Evolutionary conservation across 2,888 invertebrate genomes (phyloP).

Genomic region (Andricus quercusramuli): DNA sequence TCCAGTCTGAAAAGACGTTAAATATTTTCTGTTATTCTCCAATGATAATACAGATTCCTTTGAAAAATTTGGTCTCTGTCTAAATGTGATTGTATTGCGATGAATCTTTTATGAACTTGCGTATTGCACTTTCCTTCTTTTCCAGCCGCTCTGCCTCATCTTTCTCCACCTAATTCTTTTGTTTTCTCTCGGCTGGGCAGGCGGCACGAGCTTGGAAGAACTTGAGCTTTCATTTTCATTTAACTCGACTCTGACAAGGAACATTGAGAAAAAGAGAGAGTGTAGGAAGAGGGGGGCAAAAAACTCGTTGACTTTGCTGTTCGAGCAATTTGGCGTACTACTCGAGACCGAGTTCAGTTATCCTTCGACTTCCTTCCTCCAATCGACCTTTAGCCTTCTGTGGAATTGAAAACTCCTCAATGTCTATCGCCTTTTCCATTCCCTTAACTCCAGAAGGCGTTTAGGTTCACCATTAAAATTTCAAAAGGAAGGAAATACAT

Average conservation of each 20-base stretch:
- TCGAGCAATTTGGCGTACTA: slow-evolving; percentile 20
- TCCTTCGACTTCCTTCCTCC: slow-evolving; percentile 31
- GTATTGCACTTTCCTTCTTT: background rate
- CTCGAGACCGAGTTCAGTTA: slow-evolving; percentile 22
- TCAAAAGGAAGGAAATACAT: slow-evolving; percentile 24
- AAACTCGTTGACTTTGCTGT: slow-evolving; percentile 28
- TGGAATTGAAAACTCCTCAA: slow-evolving; percentile 33
- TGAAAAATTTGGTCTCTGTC: too few species aligned
- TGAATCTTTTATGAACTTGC: slow-evolving; percentile 6
- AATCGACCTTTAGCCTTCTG: slow-evolving; percentile 23
- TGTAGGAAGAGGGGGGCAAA: background rate
- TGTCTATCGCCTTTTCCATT: slow-evolving; percentile 20
- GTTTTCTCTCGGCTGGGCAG: background rate
- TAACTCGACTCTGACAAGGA: slow-evolving; percentile 21
- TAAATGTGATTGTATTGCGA: background rate
- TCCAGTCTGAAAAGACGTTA: fast-evolving
- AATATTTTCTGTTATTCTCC: too few species aligned
- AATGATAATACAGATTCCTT: too few species aligned
- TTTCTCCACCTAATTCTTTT: slow-evolving; percentile 8
- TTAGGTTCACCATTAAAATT: slow-evolving; percentile 1
- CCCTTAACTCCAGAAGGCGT: background rate
- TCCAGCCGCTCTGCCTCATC: background rate
- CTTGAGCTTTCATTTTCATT: slow-evolving; percentile 32
- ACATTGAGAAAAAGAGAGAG: slow-evolving; percentile 15
- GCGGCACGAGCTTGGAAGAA: background rate